phyloP scores from a whole-genome alignment of 2,797 vertebrate species.

The Dendrocincla tyrannina region DNA sequence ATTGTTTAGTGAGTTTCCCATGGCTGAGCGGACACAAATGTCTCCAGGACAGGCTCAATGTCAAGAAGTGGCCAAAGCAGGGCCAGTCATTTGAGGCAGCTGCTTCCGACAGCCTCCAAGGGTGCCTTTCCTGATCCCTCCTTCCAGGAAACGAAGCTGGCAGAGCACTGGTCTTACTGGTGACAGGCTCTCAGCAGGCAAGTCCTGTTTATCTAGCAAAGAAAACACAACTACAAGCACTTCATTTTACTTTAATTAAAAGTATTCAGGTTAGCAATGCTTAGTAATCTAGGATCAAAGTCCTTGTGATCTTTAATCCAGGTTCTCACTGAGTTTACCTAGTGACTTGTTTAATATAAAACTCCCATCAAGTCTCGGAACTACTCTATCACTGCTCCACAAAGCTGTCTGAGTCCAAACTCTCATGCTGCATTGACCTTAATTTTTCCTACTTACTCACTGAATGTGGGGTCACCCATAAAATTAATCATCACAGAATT shows the following conservation, averaged over 20 bases:
- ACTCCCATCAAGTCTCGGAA: neutral
- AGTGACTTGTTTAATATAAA: constrained; percentile 7
- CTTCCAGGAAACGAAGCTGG: constrained; percentile 22
- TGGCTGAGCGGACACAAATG: neutral
- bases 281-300: constrained; percentile 69
- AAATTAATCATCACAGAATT: neutral
- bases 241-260: constrained; percentile 64
- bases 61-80: neutral
- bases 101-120: neutral
- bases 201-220: constrained; percentile 65
- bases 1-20: neutral
- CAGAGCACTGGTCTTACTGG: neutral
- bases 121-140: neutral
- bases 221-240: constrained; percentile 53
- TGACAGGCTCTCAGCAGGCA: constrained; percentile 44
- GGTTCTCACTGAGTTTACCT: constrained; percentile 40
- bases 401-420: neutral
- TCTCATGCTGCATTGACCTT: neutral
- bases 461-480: neutral
- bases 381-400: neutral
- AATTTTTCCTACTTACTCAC: neutral
- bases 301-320: constrained; percentile 55
- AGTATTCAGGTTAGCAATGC: constrained; percentile 18
- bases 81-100: neutral
- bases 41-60: neutral